Evolutionary conservation across 37 sponge, comb jelly and placozoan genomes (phyloP).

Genomic region (Amphimedon queenslandica): DNA sequence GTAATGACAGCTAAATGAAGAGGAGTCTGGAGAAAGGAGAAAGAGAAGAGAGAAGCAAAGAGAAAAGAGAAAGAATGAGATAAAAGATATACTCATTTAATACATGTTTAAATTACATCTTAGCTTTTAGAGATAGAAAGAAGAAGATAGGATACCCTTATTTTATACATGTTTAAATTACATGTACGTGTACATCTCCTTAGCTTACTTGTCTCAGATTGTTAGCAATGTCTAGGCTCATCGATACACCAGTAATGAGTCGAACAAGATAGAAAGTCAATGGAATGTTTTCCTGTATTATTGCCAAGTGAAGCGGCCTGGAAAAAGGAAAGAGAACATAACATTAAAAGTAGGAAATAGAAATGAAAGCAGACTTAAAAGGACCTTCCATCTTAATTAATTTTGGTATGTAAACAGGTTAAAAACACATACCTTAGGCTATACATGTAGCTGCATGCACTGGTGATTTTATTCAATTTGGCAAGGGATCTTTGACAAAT

Average conservation of each 20-base stretch:
- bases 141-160: background rate
- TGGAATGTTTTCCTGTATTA: conserved; percentile 64
- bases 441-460: too few species aligned
- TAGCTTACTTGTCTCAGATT: conserved; percentile 66
- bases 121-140: background rate
- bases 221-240: conserved; percentile 75
- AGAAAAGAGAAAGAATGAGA: background rate
- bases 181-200: background rate
- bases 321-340: background rate
- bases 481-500: too few species aligned
- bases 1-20: conserved; percentile 88
- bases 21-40: conserved; percentile 51
- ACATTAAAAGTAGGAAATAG: background rate
- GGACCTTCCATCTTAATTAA: too few species aligned
- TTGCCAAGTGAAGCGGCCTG: conserved; percentile 74
- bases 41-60: background rate
- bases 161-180: background rate
- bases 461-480: too few species aligned
- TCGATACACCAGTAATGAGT: conserved; percentile 49
- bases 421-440: too few species aligned
- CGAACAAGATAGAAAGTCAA: conserved; percentile 61
- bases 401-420: too few species aligned
- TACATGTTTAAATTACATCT: too few species aligned
- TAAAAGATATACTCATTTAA: too few species aligned
- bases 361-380: too few species aligned